Evolutionary conservation across 1,140 invertebrate species (phyloP), one percentile per base, ranked within the genome.

Genomic region (Pogonomyrmex californicus): DNA sequence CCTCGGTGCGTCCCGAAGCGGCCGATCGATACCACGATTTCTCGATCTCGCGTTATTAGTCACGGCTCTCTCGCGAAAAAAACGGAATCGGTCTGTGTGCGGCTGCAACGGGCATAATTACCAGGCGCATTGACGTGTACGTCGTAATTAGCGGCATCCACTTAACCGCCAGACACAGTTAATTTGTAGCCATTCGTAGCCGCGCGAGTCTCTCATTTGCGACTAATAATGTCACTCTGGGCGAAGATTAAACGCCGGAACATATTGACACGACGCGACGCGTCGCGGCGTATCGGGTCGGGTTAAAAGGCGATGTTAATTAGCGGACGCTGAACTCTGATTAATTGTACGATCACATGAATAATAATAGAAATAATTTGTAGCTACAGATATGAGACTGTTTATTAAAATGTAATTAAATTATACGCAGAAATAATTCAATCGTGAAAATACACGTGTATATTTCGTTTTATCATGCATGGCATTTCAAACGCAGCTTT

Each of bases 41-140:
- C 73, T 90, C 88, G 81, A 92, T 92, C 79, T 75, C 36, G 63
- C 70, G 58, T 87, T 88, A 92, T 92, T 92, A 91, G 90, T 90
- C 90, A 90, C 86, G 73, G 63, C 4, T 14, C 47, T 54, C n/a
- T 81, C 62, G 38, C 49, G 47, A 65, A 78, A 77, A 58, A 49
- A 65, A 60, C 36, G 44, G n/a, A 76, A 90, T 76, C 86, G 36
- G 17, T 12, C 14, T 14, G 47, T 7, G 51, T 30, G 65, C 41
- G 33, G 71, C 33, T 56, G 71, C 54, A 70, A 75, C 38, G 49
- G 60, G 77, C 75, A 78, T 90, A 90, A 90, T 90, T 90, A 88
- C 17, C 76, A 58, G 10, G 62, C 30, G 17, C 86, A 65, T 86
- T 88, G 70, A 86, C 51, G 51, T 58, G 56, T 56, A 70, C 71